phyloP scores from a whole-genome alignment of 2,888 invertebrate species.

The Spatulosminthurus flaviceps region DNA sequence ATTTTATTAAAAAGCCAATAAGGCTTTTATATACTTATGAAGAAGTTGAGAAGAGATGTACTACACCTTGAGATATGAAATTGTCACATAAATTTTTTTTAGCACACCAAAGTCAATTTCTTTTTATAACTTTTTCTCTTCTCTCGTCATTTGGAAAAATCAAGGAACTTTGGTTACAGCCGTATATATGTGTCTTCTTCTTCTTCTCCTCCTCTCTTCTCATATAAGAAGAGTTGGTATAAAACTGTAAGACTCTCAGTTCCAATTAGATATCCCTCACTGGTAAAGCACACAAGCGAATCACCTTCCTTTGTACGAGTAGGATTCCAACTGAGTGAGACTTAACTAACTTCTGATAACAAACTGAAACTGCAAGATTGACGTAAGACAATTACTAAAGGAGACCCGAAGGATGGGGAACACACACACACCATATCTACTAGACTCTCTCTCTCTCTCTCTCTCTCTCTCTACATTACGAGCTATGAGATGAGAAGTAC shows the following conservation, averaged over 20 bases:
- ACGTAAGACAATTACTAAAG: neutral
- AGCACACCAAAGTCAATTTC: too few species aligned
- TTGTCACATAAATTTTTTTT: too few species aligned
- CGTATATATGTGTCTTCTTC: too few species aligned
- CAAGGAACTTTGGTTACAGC: too few species aligned
- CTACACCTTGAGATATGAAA: too few species aligned
- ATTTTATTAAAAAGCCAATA: too few species aligned
- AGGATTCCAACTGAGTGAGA: neutral
- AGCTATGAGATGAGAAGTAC: slow-evolving; percentile 11
- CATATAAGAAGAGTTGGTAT: neutral
- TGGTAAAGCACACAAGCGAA: neutral
- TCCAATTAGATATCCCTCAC: neutral
- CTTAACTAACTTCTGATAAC: neutral
- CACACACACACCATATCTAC: too few species aligned
- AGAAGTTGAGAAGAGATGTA: too few species aligned
- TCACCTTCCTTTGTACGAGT: neutral
- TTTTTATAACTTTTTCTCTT: too few species aligned
- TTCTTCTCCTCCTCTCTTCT: neutral
- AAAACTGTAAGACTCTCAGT: neutral
- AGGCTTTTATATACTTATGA: too few species aligned
- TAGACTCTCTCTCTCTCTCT: too few species aligned
- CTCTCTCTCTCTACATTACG: neutral
- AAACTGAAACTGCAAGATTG: neutral
- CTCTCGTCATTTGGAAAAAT: too few species aligned
- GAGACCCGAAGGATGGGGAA: neutral